Conservation (phyloP, 2,113 vertebrate species). For the human region DNA sequence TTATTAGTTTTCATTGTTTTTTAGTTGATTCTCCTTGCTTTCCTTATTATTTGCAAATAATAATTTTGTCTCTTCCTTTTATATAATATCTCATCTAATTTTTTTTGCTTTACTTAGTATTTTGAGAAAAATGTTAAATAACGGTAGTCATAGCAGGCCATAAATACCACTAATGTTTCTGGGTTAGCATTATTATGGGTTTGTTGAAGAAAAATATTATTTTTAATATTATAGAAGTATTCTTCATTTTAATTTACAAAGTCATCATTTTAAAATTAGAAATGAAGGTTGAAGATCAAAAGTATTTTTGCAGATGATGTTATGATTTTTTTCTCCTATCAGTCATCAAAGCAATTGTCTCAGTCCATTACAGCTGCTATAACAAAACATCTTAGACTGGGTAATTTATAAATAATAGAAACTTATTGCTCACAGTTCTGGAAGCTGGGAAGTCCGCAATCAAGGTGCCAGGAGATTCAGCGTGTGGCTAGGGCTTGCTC, state of each 20-base stretch:
- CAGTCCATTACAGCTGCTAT: background rate
- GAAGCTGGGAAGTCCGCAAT: background rate
- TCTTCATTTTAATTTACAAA: background rate
- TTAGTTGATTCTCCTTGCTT: background rate
- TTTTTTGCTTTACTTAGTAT: background rate
- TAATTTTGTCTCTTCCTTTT: background rate
- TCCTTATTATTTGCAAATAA: background rate
- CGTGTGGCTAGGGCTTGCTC: background rate
- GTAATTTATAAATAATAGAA: background rate
- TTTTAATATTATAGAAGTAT: background rate
- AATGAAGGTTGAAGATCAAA: background rate
- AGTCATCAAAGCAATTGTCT: background rate
- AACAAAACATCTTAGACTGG: background rate
- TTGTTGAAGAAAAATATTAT: background rate
- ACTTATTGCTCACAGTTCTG: background rate
- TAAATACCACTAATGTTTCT: background rate
- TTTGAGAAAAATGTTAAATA: background rate
- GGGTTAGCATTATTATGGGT: background rate
- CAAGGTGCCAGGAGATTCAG: background rate
- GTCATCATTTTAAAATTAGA: background rate
- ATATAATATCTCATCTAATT: background rate
- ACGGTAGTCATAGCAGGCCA: no score
- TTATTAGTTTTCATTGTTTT: background rate
- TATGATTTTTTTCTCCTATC: background rate
- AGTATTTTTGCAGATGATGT: background rate